Percentiles rank a stretch among this genome's conserved stretches.
These are phyloP conservation scores for Onychostruthus taczanowskii DNA, from an alignment of 2,113 vertebrate genomes.

Conservation along the genomic window DNA sequence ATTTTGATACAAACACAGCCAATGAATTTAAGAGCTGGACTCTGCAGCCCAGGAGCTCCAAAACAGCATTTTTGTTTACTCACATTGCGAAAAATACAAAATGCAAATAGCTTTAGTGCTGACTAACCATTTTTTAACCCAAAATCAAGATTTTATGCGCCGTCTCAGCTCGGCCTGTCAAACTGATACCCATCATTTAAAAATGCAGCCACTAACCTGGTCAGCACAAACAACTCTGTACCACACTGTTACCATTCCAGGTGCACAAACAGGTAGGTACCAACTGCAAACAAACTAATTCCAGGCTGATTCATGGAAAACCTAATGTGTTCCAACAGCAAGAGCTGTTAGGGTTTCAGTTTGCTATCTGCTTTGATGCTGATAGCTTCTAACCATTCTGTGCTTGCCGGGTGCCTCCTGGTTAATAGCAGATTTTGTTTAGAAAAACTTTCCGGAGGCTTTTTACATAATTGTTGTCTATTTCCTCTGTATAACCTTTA, in stretches of 20 bases:
- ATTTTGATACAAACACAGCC: neutral
- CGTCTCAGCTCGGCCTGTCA: neutral
- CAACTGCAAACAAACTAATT: neutral
- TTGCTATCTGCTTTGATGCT: neutral
- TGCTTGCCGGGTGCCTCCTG: neutral
- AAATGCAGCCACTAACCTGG: accelerated
- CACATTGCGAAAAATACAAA: neutral
- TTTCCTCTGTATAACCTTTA: neutral
- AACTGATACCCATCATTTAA: neutral
- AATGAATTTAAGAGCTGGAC: neutral
- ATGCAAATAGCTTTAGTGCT: neutral
- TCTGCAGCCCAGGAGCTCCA: neutral
- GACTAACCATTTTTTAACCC: neutral
- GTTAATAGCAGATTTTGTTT: neutral
- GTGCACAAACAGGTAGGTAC: neutral
- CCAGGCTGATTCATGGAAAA: neutral
- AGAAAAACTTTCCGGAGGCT: neutral
- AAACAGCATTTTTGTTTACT: neutral
- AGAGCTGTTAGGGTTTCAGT: neutral
- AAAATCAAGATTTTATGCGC: neutral
- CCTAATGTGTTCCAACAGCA: neutral
- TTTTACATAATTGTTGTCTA: neutral
- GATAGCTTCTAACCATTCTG: neutral
- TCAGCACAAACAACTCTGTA: neutral
- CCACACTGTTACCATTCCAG: neutral